Base-by-base conservation (phyloP, 1,140 invertebrate species). In the Harpegnathos saltator region DNA sequence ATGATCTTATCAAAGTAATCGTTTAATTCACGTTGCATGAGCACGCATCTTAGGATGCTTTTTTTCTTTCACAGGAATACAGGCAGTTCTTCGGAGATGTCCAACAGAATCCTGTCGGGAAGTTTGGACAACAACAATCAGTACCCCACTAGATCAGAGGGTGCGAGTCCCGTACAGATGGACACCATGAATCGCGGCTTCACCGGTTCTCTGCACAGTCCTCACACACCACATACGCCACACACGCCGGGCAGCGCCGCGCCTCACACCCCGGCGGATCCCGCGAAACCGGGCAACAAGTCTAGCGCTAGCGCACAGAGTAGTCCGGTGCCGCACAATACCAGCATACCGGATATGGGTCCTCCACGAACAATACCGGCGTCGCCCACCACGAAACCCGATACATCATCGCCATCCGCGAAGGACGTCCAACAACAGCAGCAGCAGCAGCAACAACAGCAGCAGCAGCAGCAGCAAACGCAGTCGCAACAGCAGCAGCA, bases 171-270 rank as follows among this genome's bases (percentile, higher is more conserved):
- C 19, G 93, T 89, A 68, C 88, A 93, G 38, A 94, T 94, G 89
- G 94, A 94, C 14, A 93, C 90, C 68, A 89, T 93, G 75, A 94
- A 88, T 78, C 88, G 94, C 14, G 93, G 92, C 5, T 94, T 93
- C 48, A 85, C 91, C 17, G 93, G 91, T 22, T 91, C 94, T 0
- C 61, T 94, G 17, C 94, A 94, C 12, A 94, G 93, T 92, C 94
- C 94, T 9, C 93, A 94, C 19, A 94, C 94, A 17, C 94, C 94
- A 0, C 93, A 93, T 50, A 94, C 93, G 50, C 93, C 94, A 0
- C 93, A 94, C 12, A 94, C 93, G 7, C 93, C 94, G 0, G 91
- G 92, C 7, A 93, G 90, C 38, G 92, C 88, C 4, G 90, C 93
- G 5, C 94, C 94, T 0, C 94, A 94, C 54, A 93, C 93, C 11